Percentiles rank a stretch among this genome's conserved stretches.
Evolutionary conservation across 2,113 vertebrate species (phyloP).

Genomic region (Procapra przewalskii): DNA sequence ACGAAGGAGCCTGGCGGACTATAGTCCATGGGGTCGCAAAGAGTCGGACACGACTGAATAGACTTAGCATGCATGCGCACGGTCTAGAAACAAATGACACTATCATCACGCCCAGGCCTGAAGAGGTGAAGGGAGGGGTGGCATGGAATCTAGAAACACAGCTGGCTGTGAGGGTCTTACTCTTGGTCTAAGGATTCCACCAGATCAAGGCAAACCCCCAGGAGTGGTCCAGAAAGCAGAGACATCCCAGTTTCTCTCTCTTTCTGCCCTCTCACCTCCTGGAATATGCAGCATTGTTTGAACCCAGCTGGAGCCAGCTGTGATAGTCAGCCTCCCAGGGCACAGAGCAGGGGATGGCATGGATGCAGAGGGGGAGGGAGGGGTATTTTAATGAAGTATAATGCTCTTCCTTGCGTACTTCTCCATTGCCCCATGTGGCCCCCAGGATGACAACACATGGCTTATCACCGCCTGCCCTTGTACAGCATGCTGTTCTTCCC

Average conservation of each 20-base stretch:
- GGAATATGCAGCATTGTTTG: not conserved
- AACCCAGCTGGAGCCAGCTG: not conserved
- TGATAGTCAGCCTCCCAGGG: not conserved
- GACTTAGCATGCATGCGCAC: not conserved
- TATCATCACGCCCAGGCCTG: not conserved
- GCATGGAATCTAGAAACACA: not conserved
- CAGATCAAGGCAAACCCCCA: not conserved
- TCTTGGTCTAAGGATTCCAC: not conserved
- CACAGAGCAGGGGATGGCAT: not conserved
- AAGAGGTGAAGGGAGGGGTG: not conserved
- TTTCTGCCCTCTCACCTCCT: not conserved
- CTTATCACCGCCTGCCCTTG: not conserved
- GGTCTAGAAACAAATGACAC: not conserved
- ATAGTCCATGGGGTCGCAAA: not conserved
- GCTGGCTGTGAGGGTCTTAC: not conserved
- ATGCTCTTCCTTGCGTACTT: not conserved
- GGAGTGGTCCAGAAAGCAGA: not conserved
- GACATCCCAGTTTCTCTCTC: not conserved
- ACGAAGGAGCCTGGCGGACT: not conserved
- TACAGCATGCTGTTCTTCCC: not conserved
- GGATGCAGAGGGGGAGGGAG: not conserved
- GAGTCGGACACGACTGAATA: not conserved
- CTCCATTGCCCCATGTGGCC: not conserved
- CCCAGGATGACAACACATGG: rapidly evolving
- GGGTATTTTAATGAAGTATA: not conserved